A percentile compares a stretch with the other conserved stretches of the same genome.
Conservation (phyloP, 2,113 vertebrate species). For the human (Homo sapiens) region GRCh38 chr7:91945501-91946000, state of each 20-base stretch:
- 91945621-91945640: neutral
- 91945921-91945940: conserved; percentile 7
- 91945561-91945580: neutral
- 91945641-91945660: neutral
- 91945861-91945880: conserved; percentile 27
- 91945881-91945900: conserved; percentile 37
- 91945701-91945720: conserved; percentile 29
- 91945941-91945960: conserved; percentile 18
- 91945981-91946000: conserved; percentile 38
- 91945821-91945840: conserved; percentile 22
- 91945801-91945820: conserved; percentile 44
- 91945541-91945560: neutral
- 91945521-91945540: neutral
- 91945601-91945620: neutral
- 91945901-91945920: conserved; percentile 10
- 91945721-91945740: neutral
- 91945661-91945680: conserved; percentile 21
- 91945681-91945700: conserved; percentile 55
- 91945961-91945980: conserved; percentile 7
- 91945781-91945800: conserved; percentile 16
- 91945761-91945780: conserved; percentile 37
- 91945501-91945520: too few species aligned
- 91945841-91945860: conserved; percentile 8
- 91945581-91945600: neutral
- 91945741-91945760: neutral